Conservation (phyloP, 1,140 invertebrate species). For the Cylas formicarius region DNA sequence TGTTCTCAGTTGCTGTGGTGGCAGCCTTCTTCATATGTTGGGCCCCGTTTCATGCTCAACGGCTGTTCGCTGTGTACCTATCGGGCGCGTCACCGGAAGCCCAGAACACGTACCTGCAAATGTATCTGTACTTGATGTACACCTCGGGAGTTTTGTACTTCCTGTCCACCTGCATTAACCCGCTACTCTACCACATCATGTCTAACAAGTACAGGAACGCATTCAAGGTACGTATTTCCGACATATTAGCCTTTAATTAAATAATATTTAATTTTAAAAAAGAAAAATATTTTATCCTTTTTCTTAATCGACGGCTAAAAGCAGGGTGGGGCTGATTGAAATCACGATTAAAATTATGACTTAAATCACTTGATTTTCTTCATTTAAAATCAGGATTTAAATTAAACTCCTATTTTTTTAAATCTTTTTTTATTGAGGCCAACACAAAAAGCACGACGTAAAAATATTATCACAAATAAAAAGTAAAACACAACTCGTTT, state of each 20-base stretch:
- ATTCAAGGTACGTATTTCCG: conserved; percentile 58
- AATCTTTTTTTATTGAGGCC: too few species aligned
- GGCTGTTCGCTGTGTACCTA: conserved; percentile 64
- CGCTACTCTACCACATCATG: conserved; percentile 81
- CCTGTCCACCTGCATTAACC: conserved; percentile 71
- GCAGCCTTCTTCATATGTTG: conserved; percentile 92
- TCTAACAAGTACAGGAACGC: conserved; percentile 79
- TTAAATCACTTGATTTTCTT: neutral
- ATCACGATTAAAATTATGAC: too few species aligned
- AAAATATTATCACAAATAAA: too few species aligned
- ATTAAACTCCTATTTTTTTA: too few species aligned
- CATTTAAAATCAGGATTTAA: neutral
- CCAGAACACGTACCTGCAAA: conserved; percentile 38
- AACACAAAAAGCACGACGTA: too few species aligned
- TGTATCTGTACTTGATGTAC: conserved; percentile 60
- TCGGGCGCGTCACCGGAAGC: conserved; percentile 30
- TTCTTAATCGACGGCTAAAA: too few species aligned
- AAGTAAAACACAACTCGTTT: too few species aligned
- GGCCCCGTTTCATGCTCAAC: conserved; percentile 89
- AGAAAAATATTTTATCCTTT: too few species aligned
- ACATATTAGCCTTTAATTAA: too few species aligned
- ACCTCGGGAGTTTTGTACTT: conserved; percentile 65
- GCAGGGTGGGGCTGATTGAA: too few species aligned
- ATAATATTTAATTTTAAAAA: too few species aligned
- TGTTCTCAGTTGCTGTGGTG: conserved; percentile 79